Evolutionary conservation across 2,113 vertebrate species (phyloP).

Genomic region (Hypomesus transpacificus): DNA sequence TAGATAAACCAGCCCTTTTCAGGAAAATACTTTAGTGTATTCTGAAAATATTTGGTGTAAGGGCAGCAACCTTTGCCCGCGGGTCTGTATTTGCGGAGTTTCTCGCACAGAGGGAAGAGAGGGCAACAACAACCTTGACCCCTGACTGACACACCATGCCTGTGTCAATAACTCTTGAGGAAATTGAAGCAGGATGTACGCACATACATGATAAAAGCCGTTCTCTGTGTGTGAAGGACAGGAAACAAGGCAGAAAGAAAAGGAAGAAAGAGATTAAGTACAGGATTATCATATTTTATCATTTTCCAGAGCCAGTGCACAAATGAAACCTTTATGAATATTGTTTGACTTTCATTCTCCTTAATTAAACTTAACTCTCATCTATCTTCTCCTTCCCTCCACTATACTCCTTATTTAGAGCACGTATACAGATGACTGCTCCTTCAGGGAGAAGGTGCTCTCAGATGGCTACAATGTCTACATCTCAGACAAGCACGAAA

Average conservation of each 20-base stretch:
- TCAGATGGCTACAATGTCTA: constrained; percentile 86
- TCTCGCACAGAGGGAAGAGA: constrained; percentile 66
- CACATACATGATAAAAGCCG: constrained; percentile 23
- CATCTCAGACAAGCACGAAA: constrained; percentile 72
- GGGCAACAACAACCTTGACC: constrained; percentile 72
- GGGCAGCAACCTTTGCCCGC: constrained; percentile 67
- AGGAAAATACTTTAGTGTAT: too few relatives aligned
- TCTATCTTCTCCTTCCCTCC: background rate
- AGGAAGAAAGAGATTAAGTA: background rate
- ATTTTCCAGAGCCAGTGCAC: too few relatives aligned
- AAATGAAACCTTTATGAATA: too few relatives aligned
- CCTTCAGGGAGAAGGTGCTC: constrained; percentile 84
- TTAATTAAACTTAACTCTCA: background rate
- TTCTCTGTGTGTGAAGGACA: too few relatives aligned
- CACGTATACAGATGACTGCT: constrained; percentile 82
- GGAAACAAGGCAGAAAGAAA: too few relatives aligned
- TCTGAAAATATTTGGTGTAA: constrained; percentile 11
- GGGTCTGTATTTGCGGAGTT: constrained; percentile 64
- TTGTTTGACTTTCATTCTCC: too few relatives aligned
- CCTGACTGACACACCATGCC: constrained; percentile 41
- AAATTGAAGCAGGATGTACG: constrained; percentile 40
- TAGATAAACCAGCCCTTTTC: too few relatives aligned
- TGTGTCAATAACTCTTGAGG: constrained; percentile 63
- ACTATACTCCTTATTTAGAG: constrained; percentile 56
- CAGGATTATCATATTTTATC: background rate